Conservation (phyloP, 1,140 invertebrate species). For the Mylabris phalerata region DNA sequence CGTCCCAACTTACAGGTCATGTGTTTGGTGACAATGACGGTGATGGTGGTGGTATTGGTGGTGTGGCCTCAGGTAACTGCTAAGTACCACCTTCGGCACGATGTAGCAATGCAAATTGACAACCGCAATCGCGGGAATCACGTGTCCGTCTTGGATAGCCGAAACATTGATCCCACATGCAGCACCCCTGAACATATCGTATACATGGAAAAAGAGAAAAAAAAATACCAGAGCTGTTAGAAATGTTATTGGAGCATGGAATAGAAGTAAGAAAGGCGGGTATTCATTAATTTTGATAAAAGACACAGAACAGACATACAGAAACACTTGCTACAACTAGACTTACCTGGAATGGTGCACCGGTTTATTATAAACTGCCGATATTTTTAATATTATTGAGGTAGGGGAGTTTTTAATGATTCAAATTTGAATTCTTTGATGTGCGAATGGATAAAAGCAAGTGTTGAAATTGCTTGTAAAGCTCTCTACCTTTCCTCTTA, state of each 20-base stretch:
- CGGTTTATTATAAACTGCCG: too few relatives aligned
- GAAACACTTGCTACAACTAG: background rate
- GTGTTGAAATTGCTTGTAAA: too few relatives aligned
- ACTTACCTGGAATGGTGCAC: background rate
- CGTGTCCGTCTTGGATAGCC: conserved; percentile 65
- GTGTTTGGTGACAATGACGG: too few relatives aligned
- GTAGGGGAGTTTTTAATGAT: too few relatives aligned
- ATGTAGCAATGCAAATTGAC: conserved; percentile 79
- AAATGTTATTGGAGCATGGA: background rate
- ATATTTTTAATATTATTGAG: too few relatives aligned
- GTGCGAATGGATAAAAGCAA: too few relatives aligned
- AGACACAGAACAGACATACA: background rate
- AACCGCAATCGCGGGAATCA: conserved; percentile 74
- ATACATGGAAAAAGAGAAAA: conserved; percentile 14
- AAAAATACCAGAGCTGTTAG: background rate
- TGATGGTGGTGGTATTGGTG: conserved; percentile 2
- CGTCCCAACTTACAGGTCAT: conserved; percentile 21
- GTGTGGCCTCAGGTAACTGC: conserved; percentile 26
- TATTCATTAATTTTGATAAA: background rate
- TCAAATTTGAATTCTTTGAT: too few relatives aligned
- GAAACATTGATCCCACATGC: conserved; percentile 77
- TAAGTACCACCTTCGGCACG: conserved; percentile 56
- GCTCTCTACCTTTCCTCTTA: too few relatives aligned
- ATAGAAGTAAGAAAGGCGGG: background rate
- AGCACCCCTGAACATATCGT: conserved; percentile 54